Percentiles rank a stretch among this genome's conserved stretches.
phyloP scores from a whole-genome alignment of 2,888 invertebrate genomes.

The Xiphydria camelus region DNA sequence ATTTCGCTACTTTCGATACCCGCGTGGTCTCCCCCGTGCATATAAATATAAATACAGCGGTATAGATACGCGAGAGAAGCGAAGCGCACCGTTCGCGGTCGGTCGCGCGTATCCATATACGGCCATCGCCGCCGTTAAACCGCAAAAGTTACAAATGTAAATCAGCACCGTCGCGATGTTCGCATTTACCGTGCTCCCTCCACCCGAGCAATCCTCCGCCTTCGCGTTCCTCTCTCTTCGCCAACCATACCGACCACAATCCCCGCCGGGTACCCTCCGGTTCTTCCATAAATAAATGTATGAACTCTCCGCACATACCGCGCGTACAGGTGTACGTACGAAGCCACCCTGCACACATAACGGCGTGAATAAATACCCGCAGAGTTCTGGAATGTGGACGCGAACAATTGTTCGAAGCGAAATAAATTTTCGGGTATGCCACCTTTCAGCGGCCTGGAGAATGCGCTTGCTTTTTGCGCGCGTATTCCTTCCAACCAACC shows the following conservation, averaged over 20 bases:
- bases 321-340: slow-evolving; percentile 15
- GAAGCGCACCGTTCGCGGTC: neutral
- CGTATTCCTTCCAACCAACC: too few relatives aligned
- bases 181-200: neutral
- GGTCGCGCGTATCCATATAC: slow-evolving; percentile 24
- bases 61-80: neutral
- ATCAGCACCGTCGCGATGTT: slow-evolving; percentile 25
- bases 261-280: slow-evolving; percentile 12
- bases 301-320: too few relatives aligned
- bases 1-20: too few relatives aligned
- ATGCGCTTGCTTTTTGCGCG: too few relatives aligned
- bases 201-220: slow-evolving; percentile 2
- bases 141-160: slow-evolving; percentile 52
- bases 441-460: too few relatives aligned
- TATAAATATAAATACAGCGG: too few relatives aligned
- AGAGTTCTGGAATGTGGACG: neutral
- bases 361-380: neutral
- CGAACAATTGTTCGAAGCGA: neutral
- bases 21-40: too few relatives aligned
- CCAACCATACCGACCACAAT: neutral
- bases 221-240: slow-evolving; percentile 1
- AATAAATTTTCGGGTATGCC: neutral
- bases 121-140: slow-evolving; percentile 41
- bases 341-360: neutral
- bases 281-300: slow-evolving; percentile 42